Percentiles rank a stretch among this genome's conserved stretches.
phyloP scores from a whole-genome alignment of 2,797 vertebrate genomes.

The Siniperca obscura region DNA sequence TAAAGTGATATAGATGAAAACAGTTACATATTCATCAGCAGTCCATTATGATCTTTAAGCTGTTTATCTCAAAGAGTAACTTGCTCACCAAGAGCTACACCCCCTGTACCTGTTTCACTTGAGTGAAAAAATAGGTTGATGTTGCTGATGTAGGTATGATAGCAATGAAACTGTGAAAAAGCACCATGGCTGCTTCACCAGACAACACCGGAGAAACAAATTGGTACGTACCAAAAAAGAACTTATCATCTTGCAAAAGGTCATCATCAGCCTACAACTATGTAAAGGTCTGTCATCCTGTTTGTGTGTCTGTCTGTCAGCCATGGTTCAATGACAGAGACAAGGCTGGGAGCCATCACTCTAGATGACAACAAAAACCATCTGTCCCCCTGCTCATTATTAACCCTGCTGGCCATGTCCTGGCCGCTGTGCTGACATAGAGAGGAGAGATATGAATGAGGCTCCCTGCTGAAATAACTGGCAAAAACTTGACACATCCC shows the following conservation, averaged over 20 bases:
- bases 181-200: background rate
- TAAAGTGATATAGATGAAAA: slow-evolving; percentile 12
- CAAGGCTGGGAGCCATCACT: slow-evolving; percentile 66
- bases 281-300: slow-evolving; percentile 37
- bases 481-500: slow-evolving; percentile 37
- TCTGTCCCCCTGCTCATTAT: slow-evolving; percentile 72
- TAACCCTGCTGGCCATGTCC: slow-evolving; percentile 69
- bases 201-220: background rate
- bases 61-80: background rate
- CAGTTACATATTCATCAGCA: slow-evolving; percentile 13
- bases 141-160: background rate
- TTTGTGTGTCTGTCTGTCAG: slow-evolving; percentile 32
- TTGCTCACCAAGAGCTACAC: background rate
- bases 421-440: slow-evolving; percentile 54
- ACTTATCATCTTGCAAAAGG: slow-evolving; percentile 39
- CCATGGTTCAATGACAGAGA: slow-evolving; percentile 58
- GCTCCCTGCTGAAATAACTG: slow-evolving; percentile 55
- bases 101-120: background rate
- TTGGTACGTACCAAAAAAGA: background rate
- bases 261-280: slow-evolving; percentile 23
- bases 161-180: background rate
- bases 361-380: slow-evolving; percentile 72
- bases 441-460: slow-evolving; percentile 54
- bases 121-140: slow-evolving; percentile 1
- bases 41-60: background rate